These are phyloP conservation scores for Siphamia tubifer DNA, from an alignment of 2,113 vertebrate genomes.

Conservation along the genomic window DNA sequence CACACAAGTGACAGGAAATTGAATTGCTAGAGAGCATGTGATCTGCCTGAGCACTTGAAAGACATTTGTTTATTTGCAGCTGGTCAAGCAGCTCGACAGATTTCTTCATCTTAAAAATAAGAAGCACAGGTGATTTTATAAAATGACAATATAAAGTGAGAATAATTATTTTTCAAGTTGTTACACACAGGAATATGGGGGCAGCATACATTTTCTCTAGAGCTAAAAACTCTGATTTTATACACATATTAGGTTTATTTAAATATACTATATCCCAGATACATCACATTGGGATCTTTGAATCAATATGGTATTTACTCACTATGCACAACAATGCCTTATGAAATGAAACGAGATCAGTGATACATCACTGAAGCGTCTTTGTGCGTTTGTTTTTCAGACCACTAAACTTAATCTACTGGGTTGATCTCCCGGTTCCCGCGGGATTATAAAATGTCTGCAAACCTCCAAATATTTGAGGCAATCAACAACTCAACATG, in stretches of 20 bases:
- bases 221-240: constrained; percentile 17
- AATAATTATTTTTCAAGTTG: constrained; percentile 11
- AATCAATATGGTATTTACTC: constrained; percentile 45
- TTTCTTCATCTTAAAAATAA: constrained; percentile 43
- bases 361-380: constrained; percentile 23
- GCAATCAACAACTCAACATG: constrained; percentile 78
- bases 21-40: constrained; percentile 74
- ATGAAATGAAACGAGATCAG: constrained; percentile 39
- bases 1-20: constrained; percentile 83
- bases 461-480: constrained; percentile 78
- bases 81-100: constrained; percentile 62
- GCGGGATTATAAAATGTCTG: constrained; percentile 72
- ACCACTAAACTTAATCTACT: constrained; percentile 72
- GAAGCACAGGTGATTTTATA: constrained; percentile 46
- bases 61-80: constrained; percentile 79
- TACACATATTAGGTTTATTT: constrained; percentile 4
- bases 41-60: constrained; percentile 78
- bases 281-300: constrained; percentile 44
- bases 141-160: constrained; percentile 14
- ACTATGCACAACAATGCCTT: constrained; percentile 16
- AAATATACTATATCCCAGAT: constrained; percentile 39
- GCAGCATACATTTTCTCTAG: constrained; percentile 33
- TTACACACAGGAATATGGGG: background rate
- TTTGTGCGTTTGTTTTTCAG: constrained; percentile 63
- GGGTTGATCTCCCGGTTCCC: constrained; percentile 72